Percentiles rank a stretch among this genome's conserved stretches.
These are phyloP conservation scores for Sesia apiformis DNA, from an alignment of 2,888 invertebrate species.

Conservation along the genomic window DNA sequence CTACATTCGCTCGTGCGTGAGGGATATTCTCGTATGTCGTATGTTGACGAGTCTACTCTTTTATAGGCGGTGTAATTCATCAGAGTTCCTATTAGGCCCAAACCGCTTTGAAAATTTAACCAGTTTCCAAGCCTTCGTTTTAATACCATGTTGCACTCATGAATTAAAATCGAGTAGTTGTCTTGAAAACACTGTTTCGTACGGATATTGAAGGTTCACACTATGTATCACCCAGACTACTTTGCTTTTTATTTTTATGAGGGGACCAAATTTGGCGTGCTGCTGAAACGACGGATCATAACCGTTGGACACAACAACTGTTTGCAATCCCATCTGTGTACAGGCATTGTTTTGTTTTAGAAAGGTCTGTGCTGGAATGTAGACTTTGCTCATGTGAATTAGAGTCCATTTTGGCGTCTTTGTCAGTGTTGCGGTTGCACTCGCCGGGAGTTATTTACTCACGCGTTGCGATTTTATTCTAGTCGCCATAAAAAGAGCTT, in stretches of 20 bases:
- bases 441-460: slow-evolving; percentile 35
- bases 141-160: no score
- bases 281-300: slow-evolving; percentile 63
- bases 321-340: slow-evolving; percentile 55
- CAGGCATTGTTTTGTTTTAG: slow-evolving; percentile 41
- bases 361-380: slow-evolving; percentile 17
- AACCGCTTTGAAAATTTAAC: no score
- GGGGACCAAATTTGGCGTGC: slow-evolving; percentile 63
- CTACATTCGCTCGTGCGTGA: no score
- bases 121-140: no score
- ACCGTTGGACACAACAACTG: slow-evolving; percentile 64
- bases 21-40: no score
- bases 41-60: no score
- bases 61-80: no score
- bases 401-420: slow-evolving; percentile 24
- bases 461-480: slow-evolving; percentile 51
- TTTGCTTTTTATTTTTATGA: slow-evolving; percentile 62
- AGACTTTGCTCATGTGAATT: slow-evolving; percentile 21
- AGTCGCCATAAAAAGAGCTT: slow-evolving; percentile 44
- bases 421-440: slow-evolving; percentile 33
- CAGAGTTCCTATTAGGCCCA: no score
- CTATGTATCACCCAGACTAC: slow-evolving; percentile 48
- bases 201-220: slow-evolving; percentile 9
- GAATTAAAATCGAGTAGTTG: no score
- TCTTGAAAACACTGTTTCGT: no score